Conservation (phyloP, 2,797 vertebrate species). For the Anabas testudineus region DNA sequence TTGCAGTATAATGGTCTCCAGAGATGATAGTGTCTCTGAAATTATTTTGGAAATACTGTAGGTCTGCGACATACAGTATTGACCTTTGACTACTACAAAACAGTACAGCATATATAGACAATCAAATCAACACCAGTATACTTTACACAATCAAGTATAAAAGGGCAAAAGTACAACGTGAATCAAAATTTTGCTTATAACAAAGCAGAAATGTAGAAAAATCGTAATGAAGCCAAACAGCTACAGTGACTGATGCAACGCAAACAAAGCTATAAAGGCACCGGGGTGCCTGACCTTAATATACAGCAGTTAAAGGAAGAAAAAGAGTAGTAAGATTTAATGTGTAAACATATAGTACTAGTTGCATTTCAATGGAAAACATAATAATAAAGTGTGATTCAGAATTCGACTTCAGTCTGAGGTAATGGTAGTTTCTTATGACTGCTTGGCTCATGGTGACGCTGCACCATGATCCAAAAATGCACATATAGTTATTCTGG, state of each 20-base stretch:
- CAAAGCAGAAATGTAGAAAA: conserved; percentile 35
- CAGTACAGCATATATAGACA: conserved; percentile 49
- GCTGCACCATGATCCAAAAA: conserved; percentile 54
- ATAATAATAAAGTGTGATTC: conserved; percentile 29
- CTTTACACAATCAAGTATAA: conserved; percentile 46
- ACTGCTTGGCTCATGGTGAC: conserved; percentile 47
- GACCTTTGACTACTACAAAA: conserved; percentile 52
- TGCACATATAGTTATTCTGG: conserved; percentile 53
- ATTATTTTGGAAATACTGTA: conserved; percentile 26
- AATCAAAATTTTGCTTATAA: conserved; percentile 28
- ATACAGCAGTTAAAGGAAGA: conserved; percentile 20
- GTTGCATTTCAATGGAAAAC: conserved; percentile 38
- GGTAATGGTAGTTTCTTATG: conserved; percentile 67
- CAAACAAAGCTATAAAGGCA: conserved; percentile 43
- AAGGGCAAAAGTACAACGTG: conserved; percentile 47
- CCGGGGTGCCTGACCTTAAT: conserved; percentile 27
- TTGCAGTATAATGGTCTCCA: conserved; percentile 21
- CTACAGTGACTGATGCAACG: conserved; percentile 23
- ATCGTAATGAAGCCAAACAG: conserved; percentile 24
- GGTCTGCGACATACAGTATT: conserved; percentile 40
- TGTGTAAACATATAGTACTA: conserved; percentile 27
- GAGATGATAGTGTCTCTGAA: conserved; percentile 23
- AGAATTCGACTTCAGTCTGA: conserved; percentile 63
- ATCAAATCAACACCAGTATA: conserved; percentile 53
- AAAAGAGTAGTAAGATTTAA: conserved; percentile 20